A percentile compares a stretch with the other conserved stretches of the same genome.
Evolutionary conservation across 2,113 vertebrate genomes (phyloP).

Genomic region (Conger conger): DNA sequence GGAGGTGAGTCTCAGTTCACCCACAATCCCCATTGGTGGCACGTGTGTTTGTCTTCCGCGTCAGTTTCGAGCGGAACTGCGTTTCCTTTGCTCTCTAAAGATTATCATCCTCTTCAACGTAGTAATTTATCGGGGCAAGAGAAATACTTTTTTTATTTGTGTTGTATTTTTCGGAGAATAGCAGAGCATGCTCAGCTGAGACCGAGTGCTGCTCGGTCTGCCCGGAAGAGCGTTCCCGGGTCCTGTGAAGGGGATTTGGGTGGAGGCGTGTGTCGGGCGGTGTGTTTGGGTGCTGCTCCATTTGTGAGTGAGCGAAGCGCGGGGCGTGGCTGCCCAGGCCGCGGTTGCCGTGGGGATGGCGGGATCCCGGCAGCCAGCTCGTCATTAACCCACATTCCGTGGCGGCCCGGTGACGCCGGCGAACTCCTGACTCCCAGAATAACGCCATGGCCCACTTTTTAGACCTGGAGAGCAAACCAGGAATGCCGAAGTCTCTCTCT

Average conservation of each 20-base stretch:
- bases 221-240: no score
- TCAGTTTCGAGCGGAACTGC: neutral
- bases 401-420: neutral
- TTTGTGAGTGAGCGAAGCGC: neutral
- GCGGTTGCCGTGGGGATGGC: neutral
- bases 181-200: neutral
- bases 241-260: neutral
- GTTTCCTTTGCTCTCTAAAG: neutral
- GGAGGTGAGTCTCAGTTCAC: slow-evolving; percentile 61
- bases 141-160: no score
- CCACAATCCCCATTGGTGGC: no score
- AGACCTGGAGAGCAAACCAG: neutral
- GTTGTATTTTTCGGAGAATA: no score
- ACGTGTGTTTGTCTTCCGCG: neutral
- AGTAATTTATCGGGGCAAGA: neutral
- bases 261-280: no score
- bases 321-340: no score
- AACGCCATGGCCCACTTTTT: slow-evolving; percentile 21
- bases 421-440: neutral
- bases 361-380: slow-evolving; percentile 23
- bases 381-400: slow-evolving; percentile 30
- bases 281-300: neutral
- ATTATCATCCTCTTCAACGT: neutral
- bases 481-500: neutral
- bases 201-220: no score